These are phyloP conservation scores for Athene cunicularia DNA, from an alignment of 2,113 vertebrate genomes.

Conservation along the genomic window DNA sequence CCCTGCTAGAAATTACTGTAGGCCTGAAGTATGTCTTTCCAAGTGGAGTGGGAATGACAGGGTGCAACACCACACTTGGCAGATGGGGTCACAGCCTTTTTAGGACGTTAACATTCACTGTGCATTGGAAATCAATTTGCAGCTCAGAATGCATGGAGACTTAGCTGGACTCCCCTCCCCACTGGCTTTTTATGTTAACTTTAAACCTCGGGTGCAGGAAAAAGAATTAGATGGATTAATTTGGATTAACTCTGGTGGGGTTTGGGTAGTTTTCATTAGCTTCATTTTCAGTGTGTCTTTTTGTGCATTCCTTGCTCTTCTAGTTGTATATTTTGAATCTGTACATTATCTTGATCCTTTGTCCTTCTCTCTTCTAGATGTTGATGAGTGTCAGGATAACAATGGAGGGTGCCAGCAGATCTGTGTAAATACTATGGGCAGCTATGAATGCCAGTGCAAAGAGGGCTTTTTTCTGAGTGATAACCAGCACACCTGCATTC, in stretches of 20 bases:
- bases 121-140: slow-evolving; percentile 52
- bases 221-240: background rate
- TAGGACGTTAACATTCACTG: background rate
- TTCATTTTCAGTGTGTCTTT: background rate
- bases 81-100: slow-evolving; percentile 53
- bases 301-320: background rate
- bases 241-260: background rate
- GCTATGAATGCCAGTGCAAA: slow-evolving; percentile 95
- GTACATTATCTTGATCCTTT: background rate
- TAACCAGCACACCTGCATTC: slow-evolving; percentile 98
- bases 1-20: slow-evolving; percentile 48
- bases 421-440: slow-evolving; percentile 96
- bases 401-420: slow-evolving; percentile 97
- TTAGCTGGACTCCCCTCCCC: background rate
- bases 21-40: slow-evolving; percentile 39
- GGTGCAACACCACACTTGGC: slow-evolving; percentile 34
- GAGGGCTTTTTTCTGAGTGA: slow-evolving; percentile 95
- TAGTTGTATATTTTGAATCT: background rate
- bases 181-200: background rate
- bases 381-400: slow-evolving; percentile 95
- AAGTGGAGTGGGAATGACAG: slow-evolving; percentile 48
- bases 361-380: slow-evolving; percentile 78
- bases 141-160: background rate
- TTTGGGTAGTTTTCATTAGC: background rate
- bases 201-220: background rate